Base-by-base conservation (phyloP, 2,797 vertebrate species). In the Toxotes lorentzi region DNA sequence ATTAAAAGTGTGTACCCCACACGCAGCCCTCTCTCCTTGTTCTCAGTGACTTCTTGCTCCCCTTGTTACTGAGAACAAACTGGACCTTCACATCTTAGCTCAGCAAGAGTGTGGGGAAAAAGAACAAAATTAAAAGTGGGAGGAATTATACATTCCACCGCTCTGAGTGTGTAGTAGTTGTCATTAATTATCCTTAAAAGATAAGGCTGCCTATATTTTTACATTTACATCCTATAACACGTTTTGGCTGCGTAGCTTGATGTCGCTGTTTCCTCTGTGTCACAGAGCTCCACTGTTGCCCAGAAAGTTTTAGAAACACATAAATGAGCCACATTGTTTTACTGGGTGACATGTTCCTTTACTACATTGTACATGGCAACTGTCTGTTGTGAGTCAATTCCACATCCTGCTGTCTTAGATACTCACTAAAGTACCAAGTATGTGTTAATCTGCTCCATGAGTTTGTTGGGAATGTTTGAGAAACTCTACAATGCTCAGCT, bases 1-100 rank as follows among this genome's bases (percentile, higher is more conserved):
- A 93, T 94, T 95, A 94, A 92, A 92, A 91, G 84, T 81, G 82
- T 83, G 86, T 79, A 81, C 74, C 84, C 87, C 87, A 81, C 88
- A 79, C 34, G 63, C 85, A 81, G 74, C 63, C 70, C 84, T 61
- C 81, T 74, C 76, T 50, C 73, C 60, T 70, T 53, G 14, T 70
- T 91, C 72, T 76, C 79, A 32, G 16, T 62, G 81, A 86, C 85
- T 88, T 72, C 83, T 73, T 57, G 67, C 79, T 90, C 80, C 56
- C 59, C 77, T 88, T 82, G 87, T 91, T 90, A 91, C 76, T 0
- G 32, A 86, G 86, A 88, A 90, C 86, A 91, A 91, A 92, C 87
- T 77, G 83, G 82, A 76, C 65, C 56, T 59, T 85, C 67, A 78
- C 76, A 74, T 82, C 80, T 56, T 62, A 72, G 67, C 66, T 79